A percentile compares a stretch with the other conserved stretches of the same genome.
These are phyloP conservation scores for Thaumetopoea pityocampa DNA, from an alignment of 1,140 invertebrate genomes.

Conservation along the genomic window DNA sequence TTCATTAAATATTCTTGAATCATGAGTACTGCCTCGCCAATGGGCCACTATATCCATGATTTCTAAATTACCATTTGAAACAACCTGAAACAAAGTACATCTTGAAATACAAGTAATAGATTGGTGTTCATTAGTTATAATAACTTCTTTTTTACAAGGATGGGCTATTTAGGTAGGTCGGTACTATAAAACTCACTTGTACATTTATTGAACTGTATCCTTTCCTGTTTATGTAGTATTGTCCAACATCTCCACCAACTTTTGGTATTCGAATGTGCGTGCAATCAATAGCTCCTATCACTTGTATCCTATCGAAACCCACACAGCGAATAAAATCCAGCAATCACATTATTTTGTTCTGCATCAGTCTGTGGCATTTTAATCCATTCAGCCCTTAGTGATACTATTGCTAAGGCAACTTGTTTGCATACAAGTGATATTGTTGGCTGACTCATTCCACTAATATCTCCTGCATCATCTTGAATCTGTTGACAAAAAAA, in stretches of 20 bases:
- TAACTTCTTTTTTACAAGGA: slow-evolving; percentile 1
- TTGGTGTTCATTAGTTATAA: background rate
- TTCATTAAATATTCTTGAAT: slow-evolving; percentile 3
- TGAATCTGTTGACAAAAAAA: slow-evolving; percentile 17
- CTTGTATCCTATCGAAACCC: slow-evolving; percentile 17
- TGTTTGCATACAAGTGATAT: slow-evolving; percentile 14
- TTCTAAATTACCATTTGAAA: slow-evolving; percentile 8
- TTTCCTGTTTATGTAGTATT: slow-evolving; percentile 17
- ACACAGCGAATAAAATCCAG: slow-evolving; percentile 16
- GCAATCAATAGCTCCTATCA: slow-evolving; percentile 18
- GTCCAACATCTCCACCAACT: slow-evolving; percentile 7
- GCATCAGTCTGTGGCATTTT: slow-evolving; percentile 12
- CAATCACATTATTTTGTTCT: slow-evolving; percentile 10
- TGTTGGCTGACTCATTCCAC: slow-evolving; percentile 8
- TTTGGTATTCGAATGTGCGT: slow-evolving; percentile 17
- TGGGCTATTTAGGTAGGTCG: too few species aligned
- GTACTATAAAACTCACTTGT: too few species aligned
- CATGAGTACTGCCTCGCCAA: slow-evolving; percentile 14
- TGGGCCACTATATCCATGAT: slow-evolving; percentile 15
- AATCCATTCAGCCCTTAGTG: slow-evolving; percentile 7
- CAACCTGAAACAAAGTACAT: slow-evolving; percentile 10
- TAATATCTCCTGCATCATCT: slow-evolving; percentile 12
- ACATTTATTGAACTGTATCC: slow-evolving; percentile 11
- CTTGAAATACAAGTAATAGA: too few species aligned
- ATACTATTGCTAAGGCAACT: slow-evolving; percentile 9